A percentile compares a stretch with the other conserved stretches of the same genome.
Conservation (phyloP, 2,888 invertebrate genomes). For the Elegia similella region DNA sequence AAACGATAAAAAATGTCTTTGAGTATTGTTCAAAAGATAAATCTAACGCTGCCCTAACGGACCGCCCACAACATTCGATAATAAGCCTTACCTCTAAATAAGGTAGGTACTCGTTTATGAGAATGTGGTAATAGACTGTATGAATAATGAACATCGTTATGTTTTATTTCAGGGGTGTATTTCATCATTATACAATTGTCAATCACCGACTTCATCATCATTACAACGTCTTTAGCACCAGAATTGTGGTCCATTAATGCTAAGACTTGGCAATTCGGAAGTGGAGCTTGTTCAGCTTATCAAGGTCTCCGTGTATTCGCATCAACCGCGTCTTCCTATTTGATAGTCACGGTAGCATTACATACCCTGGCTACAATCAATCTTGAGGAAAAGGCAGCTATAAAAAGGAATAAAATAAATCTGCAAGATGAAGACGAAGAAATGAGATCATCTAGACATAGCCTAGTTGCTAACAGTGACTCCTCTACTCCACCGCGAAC, state of each 20-base stretch:
- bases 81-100: too few relatives aligned
- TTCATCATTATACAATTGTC: constrained; percentile 79
- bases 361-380: constrained; percentile 81
- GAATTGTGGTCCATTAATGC: constrained; percentile 78
- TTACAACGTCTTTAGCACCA: constrained; percentile 65
- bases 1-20: too few relatives aligned
- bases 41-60: too few relatives aligned
- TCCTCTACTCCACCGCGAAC: constrained; percentile 73
- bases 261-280: constrained; percentile 76
- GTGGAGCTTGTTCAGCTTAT: constrained; percentile 73
- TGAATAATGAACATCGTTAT: too few relatives aligned
- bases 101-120: too few relatives aligned
- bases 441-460: constrained; percentile 70
- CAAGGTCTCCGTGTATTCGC: constrained; percentile 79
- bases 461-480: constrained; percentile 72
- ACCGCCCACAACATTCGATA: too few relatives aligned
- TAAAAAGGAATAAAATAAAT: constrained; percentile 53
- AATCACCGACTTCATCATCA: constrained; percentile 69
- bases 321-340: constrained; percentile 79
- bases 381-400: constrained; percentile 63
- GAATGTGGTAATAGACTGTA: too few relatives aligned
- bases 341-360: constrained; percentile 79
- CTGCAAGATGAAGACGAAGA: constrained; percentile 65
- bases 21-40: too few relatives aligned
- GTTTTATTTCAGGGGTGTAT: constrained; percentile 68